Evolutionary conservation across 2,888 invertebrate genomes (phyloP).

Genomic region (Ischnus inquisitorius): DNA sequence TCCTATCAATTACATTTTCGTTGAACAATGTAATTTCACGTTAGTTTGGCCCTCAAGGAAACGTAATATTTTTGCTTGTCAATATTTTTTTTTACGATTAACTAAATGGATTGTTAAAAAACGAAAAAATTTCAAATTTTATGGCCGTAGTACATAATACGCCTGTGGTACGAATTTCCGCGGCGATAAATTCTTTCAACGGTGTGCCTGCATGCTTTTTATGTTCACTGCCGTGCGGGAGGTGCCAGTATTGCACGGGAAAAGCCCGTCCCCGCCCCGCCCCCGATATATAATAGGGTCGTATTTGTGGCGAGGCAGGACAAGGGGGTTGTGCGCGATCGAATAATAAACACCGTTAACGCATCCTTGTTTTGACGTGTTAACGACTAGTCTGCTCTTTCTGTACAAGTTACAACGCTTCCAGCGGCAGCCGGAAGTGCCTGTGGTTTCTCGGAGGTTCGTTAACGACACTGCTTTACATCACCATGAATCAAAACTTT

Average conservation of each 20-base stretch:
- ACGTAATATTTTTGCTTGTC: no score
- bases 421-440: slow-evolving; percentile 17
- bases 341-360: slow-evolving; percentile 47
- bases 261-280: not conserved
- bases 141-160: not conserved
- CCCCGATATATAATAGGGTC: slow-evolving; percentile 37
- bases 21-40: no score
- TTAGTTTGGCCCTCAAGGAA: no score
- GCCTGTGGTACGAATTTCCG: not conserved
- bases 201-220: slow-evolving; percentile 19
- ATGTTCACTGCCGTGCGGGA: not conserved
- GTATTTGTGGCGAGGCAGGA: slow-evolving; percentile 31
- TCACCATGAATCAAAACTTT: slow-evolving; percentile 26
- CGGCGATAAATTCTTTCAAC: not conserved
- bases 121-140: not conserved
- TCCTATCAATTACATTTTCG: no score
- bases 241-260: not conserved
- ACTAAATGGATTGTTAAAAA: not conserved
- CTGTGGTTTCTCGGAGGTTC: slow-evolving; percentile 8
- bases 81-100: not conserved
- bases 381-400: slow-evolving; percentile 46
- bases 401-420: slow-evolving; percentile 20
- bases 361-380: slow-evolving; percentile 53
- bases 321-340: slow-evolving; percentile 38
- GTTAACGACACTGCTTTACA: slow-evolving; percentile 41